These are phyloP conservation scores for Heliconius charithonia DNA, from an alignment of 2,888 invertebrate species.

Conservation along the genomic window DNA sequence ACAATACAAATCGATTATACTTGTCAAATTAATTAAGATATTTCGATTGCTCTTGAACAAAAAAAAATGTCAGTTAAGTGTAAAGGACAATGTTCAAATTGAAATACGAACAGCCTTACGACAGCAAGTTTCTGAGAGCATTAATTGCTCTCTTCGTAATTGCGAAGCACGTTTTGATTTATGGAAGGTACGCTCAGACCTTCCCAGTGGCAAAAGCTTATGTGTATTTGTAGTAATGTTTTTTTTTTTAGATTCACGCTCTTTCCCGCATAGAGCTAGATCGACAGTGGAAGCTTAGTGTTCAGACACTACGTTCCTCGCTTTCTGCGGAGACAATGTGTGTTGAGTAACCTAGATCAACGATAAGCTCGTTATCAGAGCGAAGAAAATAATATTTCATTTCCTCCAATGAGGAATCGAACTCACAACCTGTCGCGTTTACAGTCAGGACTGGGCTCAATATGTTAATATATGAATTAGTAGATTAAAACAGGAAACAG, in stretches of 20 bases:
- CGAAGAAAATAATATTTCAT: not conserved
- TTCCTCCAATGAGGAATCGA: not conserved
- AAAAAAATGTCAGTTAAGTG: constrained; percentile 5
- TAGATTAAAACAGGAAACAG: not conserved
- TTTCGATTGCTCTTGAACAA: not conserved
- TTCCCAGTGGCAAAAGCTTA: constrained; percentile 24
- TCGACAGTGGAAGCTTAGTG: too few relatives aligned
- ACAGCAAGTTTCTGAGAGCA: constrained; percentile 31
- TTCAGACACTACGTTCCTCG: not conserved
- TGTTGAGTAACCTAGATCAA: not conserved
- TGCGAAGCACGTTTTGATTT: constrained; percentile 38
- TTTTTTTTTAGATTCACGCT: not conserved
- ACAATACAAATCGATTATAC: not conserved
- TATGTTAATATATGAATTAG: too few relatives aligned
- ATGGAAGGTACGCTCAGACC: constrained; percentile 29
- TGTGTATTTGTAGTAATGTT: constrained; percentile 20
- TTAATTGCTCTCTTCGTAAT: constrained; percentile 42
- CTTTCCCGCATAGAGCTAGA: not conserved
- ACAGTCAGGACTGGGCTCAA: not conserved
- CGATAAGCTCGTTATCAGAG: not conserved
- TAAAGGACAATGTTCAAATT: constrained; percentile 23
- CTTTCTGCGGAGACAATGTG: not conserved
- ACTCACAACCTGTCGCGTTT: not conserved
- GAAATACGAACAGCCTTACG: constrained; percentile 32
- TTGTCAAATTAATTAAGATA: constrained; percentile 3